phyloP scores from a whole-genome alignment of 2,888 invertebrate species.

The Labia minor region DNA sequence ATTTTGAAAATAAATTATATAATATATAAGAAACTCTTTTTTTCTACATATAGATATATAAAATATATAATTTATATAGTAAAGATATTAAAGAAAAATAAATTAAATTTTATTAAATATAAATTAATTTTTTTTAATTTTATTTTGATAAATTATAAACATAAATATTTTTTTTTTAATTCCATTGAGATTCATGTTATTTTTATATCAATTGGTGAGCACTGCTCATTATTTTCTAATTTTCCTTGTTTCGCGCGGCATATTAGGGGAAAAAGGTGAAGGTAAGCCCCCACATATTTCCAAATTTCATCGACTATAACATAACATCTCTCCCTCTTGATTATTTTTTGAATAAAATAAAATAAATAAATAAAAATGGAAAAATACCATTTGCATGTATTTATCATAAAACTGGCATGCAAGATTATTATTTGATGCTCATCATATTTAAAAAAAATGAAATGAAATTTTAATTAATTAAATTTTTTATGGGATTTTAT shows the following conservation, averaged over 20 bases:
- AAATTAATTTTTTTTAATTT: not conserved
- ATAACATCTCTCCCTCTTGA: too few relatives aligned
- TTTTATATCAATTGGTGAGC: not conserved
- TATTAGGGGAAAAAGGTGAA: slow-evolving; percentile 7
- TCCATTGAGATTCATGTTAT: not conserved
- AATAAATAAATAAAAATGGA: not conserved
- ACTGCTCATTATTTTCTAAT: not conserved
- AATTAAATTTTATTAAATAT: not conserved
- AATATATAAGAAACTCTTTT: not conserved
- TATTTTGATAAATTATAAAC: not conserved
- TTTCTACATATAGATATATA: not conserved
- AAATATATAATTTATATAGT: not conserved
- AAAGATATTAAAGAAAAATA: not conserved
- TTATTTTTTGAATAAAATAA: too few relatives aligned
- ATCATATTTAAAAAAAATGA: too few relatives aligned
- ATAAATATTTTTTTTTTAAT: too few relatives aligned
- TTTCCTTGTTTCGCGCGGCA: not conserved
- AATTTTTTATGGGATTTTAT: too few relatives aligned
- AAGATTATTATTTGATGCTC: not conserved
- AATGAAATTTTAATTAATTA: too few relatives aligned
- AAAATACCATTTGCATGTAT: not conserved
- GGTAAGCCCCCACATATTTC: not conserved
- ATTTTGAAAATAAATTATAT: too few relatives aligned
- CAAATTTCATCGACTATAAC: not conserved
- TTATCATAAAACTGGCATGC: slow-evolving; percentile 13